Evolutionary conservation across 2,797 vertebrate genomes (phyloP), one percentile per base, ranked within the genome.

Genomic region (Euthynnus affinis): DNA sequence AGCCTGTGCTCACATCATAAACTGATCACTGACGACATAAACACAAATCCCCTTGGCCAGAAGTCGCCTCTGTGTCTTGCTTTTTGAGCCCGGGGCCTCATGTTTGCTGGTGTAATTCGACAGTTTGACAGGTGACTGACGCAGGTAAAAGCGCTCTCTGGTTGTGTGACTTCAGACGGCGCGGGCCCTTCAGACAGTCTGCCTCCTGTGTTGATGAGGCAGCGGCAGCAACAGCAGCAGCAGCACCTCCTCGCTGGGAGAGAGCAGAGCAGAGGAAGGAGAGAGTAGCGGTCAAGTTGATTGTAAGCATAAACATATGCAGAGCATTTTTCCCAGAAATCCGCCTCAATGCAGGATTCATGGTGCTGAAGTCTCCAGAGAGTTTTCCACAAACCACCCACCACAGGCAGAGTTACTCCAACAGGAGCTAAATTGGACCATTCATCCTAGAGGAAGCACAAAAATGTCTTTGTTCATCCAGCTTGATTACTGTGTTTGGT

Each of bases 301-400:
- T 92, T 91, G 91, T 94, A 85, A 92, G 87, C 83, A 86, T 86
- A 92, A 93, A 94, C 89, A 92, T 83, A 78, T 62, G 78, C 58
- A 53, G 68, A 86, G 57, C 48, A 42, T 79, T 87, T 88, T 91
- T 76, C 89, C 91, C 86, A 91, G 88, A 94, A 89, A 59, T 89
- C 76, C 48, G 37, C 84, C 85, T 95, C 87, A 96, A 93, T 95
- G 92, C 89, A 76, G 92, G 90, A 94, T 94, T 95, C 94, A 95
- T 95, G 82, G 80, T 69, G 34, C 69, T 34, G 65, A 66, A 87
- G 82, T 91, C 92, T 90, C 89, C 63, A 48, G 77, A 85, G 87
- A 90, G 89, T 93, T 95, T 95, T 95, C 94, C 94, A 92, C 82
- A 71, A 86, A 81, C 86, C 84, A 85, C 87, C 83, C 81, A 86